Conservation (phyloP, 2,113 vertebrate species). For the Thymallus thymallus region DNA sequence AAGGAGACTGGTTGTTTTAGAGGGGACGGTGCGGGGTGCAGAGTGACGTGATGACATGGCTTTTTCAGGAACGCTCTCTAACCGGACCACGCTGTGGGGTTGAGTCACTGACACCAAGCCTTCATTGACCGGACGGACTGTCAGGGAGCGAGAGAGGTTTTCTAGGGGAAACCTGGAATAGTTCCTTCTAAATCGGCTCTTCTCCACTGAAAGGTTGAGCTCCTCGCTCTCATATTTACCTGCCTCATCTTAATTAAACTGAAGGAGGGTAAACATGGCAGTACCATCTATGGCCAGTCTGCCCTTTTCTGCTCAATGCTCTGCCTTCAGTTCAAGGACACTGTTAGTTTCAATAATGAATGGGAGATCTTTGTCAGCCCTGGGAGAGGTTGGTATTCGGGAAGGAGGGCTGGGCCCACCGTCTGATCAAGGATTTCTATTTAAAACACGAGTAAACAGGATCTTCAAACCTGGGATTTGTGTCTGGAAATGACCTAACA, state of each 20-base stretch:
- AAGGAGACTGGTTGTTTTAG: conserved; percentile 29
- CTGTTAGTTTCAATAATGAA: conserved; percentile 19
- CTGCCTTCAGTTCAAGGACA: conserved; percentile 23
- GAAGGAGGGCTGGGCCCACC: background rate
- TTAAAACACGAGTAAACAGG: conserved; percentile 18
- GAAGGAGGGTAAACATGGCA: conserved; percentile 34
- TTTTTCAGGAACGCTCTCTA: conserved; percentile 32
- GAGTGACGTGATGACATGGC: background rate
- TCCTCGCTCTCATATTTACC: conserved; percentile 39
- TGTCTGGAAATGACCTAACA: conserved; percentile 7
- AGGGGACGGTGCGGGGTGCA: conserved; percentile 36
- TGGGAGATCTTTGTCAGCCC: conserved; percentile 21
- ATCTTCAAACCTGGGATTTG: conserved; percentile 6
- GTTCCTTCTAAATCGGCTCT: conserved; percentile 51
- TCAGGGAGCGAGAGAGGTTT: conserved; percentile 41
- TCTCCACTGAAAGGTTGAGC: conserved; percentile 39
- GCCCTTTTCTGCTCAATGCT: conserved; percentile 31
- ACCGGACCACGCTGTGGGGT: conserved; percentile 27
- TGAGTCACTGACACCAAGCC: conserved; percentile 63
- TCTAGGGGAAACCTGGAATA: conserved; percentile 53
- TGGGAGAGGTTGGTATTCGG: background rate
- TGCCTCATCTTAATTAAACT: conserved; percentile 41
- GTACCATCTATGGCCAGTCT: conserved; percentile 11
- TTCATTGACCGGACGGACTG: conserved; percentile 42
- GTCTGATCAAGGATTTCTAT: conserved; percentile 21